These are phyloP conservation scores for Xiphophorus hellerii DNA, from an alignment of 2,113 vertebrate species.

Conservation along the genomic window DNA sequence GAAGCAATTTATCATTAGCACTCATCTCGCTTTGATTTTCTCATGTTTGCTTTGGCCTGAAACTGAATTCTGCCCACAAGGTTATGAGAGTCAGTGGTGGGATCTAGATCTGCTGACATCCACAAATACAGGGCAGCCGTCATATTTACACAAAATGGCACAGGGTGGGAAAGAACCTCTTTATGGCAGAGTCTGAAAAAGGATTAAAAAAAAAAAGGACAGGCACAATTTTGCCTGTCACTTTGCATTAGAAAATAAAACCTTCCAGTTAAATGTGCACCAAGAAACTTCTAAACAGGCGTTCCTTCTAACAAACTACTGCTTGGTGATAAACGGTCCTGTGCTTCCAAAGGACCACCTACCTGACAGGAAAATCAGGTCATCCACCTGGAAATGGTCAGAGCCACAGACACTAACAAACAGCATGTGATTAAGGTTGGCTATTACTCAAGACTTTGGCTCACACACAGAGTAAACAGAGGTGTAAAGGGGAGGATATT, in stretches of 20 bases:
- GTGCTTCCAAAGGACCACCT: slow-evolving; percentile 76
- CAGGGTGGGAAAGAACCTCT: slow-evolving; percentile 75
- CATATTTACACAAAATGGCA: slow-evolving; percentile 90
- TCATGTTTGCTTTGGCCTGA: slow-evolving; percentile 90
- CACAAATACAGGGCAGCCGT: slow-evolving; percentile 84
- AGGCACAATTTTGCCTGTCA: slow-evolving; percentile 90
- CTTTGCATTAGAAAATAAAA: slow-evolving; percentile 88
- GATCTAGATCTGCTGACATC: slow-evolving; percentile 90
- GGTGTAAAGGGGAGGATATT: slow-evolving; percentile 26
- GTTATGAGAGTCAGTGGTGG: slow-evolving; percentile 89
- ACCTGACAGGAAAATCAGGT: slow-evolving; percentile 71
- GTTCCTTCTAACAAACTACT: slow-evolving; percentile 83
- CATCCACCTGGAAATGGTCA: slow-evolving; percentile 77
- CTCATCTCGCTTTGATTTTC: slow-evolving; percentile 86
- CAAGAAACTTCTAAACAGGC: slow-evolving; percentile 38
- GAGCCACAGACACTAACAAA: slow-evolving; percentile 71
- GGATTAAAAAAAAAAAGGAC: slow-evolving; percentile 5
- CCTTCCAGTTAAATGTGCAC: slow-evolving; percentile 79
- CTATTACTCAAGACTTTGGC: slow-evolving; percentile 63
- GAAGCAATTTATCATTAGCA: slow-evolving; percentile 89
- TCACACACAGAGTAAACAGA: slow-evolving; percentile 44
- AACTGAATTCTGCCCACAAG: slow-evolving; percentile 83
- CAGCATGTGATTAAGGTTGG: slow-evolving; percentile 60
- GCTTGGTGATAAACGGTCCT: slow-evolving; percentile 83
- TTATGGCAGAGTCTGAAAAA: slow-evolving; percentile 73